These are phyloP conservation scores for Iphiclides podalirius DNA, from an alignment of 2,888 invertebrate species.

Conservation along the genomic window DNA sequence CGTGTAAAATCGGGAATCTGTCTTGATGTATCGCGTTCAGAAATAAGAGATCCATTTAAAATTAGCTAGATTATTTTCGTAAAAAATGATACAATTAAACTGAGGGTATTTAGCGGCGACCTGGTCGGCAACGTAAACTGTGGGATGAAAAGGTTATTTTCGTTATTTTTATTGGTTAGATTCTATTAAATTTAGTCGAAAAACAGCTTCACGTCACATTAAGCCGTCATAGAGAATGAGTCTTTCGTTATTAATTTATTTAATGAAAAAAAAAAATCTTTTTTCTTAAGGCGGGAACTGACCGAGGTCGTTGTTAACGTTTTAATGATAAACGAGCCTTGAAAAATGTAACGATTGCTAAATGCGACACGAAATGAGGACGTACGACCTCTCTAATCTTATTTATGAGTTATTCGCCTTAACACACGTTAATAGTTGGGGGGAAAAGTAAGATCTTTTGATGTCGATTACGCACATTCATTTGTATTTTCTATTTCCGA, in stretches of 20 bases:
- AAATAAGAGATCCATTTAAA: constrained; percentile 12
- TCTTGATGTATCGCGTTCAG: constrained; percentile 52
- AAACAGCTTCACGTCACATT: constrained; percentile 25
- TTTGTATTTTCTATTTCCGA: constrained; percentile 54
- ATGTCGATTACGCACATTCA: constrained; percentile 66
- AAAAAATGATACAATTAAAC: constrained; percentile 14
- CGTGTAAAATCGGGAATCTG: constrained; percentile 55
- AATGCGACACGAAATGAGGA: constrained; percentile 69
- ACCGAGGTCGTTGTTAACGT: constrained; percentile 55
- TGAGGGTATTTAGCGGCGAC: constrained; percentile 3
- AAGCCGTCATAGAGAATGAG: constrained; percentile 28
- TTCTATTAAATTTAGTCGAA: constrained; percentile 42
- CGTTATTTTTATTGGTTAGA: constrained; percentile 44
- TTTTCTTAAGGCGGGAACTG: constrained; percentile 37
- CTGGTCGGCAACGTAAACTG: background rate
- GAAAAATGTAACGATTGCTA: constrained; percentile 65
- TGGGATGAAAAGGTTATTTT: constrained; percentile 6
- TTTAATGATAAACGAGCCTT: constrained; percentile 65
- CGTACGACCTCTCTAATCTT: constrained; percentile 55
- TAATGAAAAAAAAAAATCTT: constrained; percentile 35
- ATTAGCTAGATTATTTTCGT: background rate
- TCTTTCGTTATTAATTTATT: constrained; percentile 37
- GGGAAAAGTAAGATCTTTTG: constrained; percentile 60
- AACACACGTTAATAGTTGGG: constrained; percentile 63
- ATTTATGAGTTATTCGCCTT: constrained; percentile 68